These are phyloP conservation scores for Tinamus major DNA, from an alignment of 2,797 vertebrate species.

Conservation along the genomic window DNA sequence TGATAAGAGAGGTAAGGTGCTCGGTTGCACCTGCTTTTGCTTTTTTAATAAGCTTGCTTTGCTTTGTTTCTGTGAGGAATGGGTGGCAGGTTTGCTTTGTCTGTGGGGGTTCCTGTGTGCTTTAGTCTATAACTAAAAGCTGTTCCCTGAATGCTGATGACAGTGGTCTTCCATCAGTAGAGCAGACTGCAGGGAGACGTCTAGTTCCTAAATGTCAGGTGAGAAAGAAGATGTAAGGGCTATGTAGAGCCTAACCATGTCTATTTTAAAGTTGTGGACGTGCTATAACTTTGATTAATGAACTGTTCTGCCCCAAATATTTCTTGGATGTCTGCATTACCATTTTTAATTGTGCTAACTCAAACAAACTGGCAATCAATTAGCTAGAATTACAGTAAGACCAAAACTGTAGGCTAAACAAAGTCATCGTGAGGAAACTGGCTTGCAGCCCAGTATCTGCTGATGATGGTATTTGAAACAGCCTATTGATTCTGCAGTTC, in stretches of 20 bases:
- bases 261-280: not conserved
- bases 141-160: not conserved
- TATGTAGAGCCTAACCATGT: not conserved
- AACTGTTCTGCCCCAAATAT: constrained; percentile 38
- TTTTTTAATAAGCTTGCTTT: not conserved
- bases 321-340: constrained; percentile 54
- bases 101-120: not conserved
- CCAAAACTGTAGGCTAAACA: constrained; percentile 60
- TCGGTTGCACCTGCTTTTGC: not conserved
- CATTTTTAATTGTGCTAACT: constrained; percentile 67
- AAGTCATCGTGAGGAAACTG: constrained; percentile 51
- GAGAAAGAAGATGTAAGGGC: not conserved
- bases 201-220: not conserved
- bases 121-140: not conserved
- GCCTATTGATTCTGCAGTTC: constrained; percentile 60
- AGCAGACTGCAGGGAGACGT: not conserved
- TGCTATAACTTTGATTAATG: constrained; percentile 37
- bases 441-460: constrained; percentile 68
- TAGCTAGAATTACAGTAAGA: constrained; percentile 39
- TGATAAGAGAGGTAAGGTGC: not conserved
- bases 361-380: constrained; percentile 67
- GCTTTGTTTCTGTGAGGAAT: not conserved
- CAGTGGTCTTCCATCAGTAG: not conserved
- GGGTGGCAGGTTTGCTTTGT: not conserved
- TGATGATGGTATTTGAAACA: constrained; percentile 42